Conservation (phyloP, 2,797 vertebrate species). For the Thalassophryne amazonica region DNA sequence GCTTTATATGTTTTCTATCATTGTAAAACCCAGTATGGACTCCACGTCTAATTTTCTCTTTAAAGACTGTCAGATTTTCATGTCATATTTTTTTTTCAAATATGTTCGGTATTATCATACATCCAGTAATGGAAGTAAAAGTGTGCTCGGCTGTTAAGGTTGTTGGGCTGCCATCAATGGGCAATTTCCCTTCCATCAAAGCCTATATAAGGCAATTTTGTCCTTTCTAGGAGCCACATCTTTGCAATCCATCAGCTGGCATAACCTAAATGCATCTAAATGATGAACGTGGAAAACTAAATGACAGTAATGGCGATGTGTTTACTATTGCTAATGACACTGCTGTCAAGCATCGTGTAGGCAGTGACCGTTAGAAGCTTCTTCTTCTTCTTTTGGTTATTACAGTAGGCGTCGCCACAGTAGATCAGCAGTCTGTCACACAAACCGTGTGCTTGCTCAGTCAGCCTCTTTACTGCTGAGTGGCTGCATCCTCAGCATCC, state of each 20-base stretch:
- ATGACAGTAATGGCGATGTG: slow-evolving; percentile 11
- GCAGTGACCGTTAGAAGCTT: no score
- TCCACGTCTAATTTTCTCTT: neutral
- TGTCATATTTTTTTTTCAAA: slow-evolving; percentile 33
- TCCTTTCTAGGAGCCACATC: slow-evolving; percentile 7
- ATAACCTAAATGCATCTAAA: no score
- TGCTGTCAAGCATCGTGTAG: no score
- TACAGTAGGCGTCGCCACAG: no score
- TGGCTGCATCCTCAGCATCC: no score
- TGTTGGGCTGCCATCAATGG: slow-evolving; percentile 44
- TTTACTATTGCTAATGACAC: neutral
- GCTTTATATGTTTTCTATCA: slow-evolving; percentile 12
- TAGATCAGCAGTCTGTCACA: no score
- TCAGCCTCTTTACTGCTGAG: no score
- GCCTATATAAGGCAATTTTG: slow-evolving; percentile 9
- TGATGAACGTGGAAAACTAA: no score
- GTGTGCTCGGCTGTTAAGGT: slow-evolving; percentile 32
- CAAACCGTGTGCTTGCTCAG: no score
- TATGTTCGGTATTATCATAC: slow-evolving; percentile 23
- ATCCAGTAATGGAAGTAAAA: slow-evolving; percentile 57
- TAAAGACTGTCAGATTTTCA: slow-evolving; percentile 10
- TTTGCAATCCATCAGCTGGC: neutral
- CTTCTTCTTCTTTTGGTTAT: no score
- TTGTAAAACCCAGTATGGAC: neutral
- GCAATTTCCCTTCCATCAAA: slow-evolving; percentile 54